Evolutionary conservation across 2,888 invertebrate species (phyloP).

Genomic region (Amblyjoppa proteus): DNA sequence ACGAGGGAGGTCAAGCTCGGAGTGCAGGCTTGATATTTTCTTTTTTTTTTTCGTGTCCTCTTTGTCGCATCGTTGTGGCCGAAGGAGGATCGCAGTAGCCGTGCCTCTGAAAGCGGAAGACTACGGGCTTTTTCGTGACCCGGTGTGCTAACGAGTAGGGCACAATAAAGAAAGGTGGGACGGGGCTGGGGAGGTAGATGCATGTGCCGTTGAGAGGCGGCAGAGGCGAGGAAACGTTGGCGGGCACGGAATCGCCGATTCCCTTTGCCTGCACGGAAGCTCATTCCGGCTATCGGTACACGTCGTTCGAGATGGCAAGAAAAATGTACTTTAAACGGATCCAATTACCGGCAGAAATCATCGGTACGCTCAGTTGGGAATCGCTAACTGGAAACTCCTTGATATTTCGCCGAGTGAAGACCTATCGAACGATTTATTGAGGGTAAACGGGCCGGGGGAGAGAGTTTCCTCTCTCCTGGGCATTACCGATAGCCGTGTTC

Average conservation of each 20-base stretch:
- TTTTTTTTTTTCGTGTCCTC: constrained; percentile 13
- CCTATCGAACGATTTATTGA: constrained; percentile 57
- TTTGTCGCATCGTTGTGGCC: constrained; percentile 44
- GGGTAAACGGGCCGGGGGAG: constrained; percentile 23
- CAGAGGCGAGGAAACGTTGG: constrained; percentile 22
- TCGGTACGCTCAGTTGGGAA: constrained; percentile 23
- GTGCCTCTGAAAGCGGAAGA: constrained; percentile 55
- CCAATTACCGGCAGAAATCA: constrained; percentile 51
- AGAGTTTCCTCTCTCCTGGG: constrained; percentile 12
- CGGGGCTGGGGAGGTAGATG: background rate
- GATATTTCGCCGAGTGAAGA: constrained; percentile 22
- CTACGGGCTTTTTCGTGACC: constrained; percentile 60
- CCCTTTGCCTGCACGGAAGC: constrained; percentile 40
- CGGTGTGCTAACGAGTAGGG: constrained; percentile 51
- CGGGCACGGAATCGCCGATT: constrained; percentile 46
- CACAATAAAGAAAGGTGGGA: constrained; percentile 23
- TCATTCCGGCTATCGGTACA: background rate
- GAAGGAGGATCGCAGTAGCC: constrained; percentile 39
- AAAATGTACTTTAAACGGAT: constrained; percentile 40
- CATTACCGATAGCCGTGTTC: constrained; percentile 31
- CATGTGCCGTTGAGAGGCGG: background rate
- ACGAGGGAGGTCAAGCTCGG: constrained; percentile 27
- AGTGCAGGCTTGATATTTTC: constrained; percentile 40
- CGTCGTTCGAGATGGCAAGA: background rate
- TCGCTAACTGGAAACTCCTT: background rate